Percentiles rank a stretch among this genome's conserved stretches.
These are phyloP conservation scores for Petrocephalus schoutedeni DNA, from an alignment of 2,797 vertebrate species.

Conservation along the genomic window DNA sequence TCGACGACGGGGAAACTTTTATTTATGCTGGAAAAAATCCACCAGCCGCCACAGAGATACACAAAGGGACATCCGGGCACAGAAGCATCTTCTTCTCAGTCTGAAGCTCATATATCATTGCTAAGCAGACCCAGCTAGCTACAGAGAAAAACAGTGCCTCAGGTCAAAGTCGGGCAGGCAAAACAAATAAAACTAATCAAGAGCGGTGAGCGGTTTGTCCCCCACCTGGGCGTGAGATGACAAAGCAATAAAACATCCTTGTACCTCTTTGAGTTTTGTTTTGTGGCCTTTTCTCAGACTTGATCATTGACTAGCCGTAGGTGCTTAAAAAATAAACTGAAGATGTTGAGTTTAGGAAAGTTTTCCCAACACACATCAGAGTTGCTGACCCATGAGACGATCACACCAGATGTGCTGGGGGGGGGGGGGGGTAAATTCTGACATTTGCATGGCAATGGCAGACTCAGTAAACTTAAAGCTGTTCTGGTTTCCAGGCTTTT, in stretches of 20 bases:
- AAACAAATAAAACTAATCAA: constrained; percentile 1
- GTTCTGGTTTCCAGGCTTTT: not conserved
- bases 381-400: not conserved
- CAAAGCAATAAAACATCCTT: not conserved
- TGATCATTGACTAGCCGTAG: not conserved
- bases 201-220: not conserved
- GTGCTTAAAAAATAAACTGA: not conserved
- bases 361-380: not conserved
- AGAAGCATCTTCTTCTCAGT: not conserved
- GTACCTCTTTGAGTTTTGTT: not conserved
- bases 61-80: not conserved
- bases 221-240: not conserved
- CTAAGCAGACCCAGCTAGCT: not conserved
- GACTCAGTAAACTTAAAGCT: not conserved
- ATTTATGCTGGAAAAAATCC: not conserved
- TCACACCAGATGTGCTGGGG: not conserved
- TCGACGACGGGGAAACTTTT: not conserved
- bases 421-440: not conserved
- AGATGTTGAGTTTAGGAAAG: not conserved
- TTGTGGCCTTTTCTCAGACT: not conserved
- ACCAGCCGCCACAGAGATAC: not conserved
- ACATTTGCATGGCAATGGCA: not conserved
- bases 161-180: not conserved
- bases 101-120: not conserved
- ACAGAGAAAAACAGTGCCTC: not conserved